phyloP scores from a whole-genome alignment of 2,888 invertebrate species.

The Drosophila nigritarsus region DNA sequence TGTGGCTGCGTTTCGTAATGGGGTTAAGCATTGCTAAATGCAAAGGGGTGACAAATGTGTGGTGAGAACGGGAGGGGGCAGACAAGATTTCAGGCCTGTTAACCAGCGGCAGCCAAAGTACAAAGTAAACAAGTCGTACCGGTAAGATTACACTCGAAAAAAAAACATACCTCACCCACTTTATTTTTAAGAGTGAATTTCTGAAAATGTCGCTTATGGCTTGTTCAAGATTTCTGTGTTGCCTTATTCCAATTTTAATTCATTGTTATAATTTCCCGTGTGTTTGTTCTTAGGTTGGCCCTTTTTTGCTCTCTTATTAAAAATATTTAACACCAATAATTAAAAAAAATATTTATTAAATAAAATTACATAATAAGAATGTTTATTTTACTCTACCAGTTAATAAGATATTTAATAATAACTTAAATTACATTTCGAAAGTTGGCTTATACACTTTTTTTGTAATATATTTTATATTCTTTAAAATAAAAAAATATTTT shows the following conservation, averaged over 20 bases:
- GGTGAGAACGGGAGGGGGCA: not conserved
- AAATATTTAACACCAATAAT: too few species aligned
- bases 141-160: not conserved
- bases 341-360: not conserved
- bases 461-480: not conserved
- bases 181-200: not conserved
- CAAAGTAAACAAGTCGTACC: too few species aligned
- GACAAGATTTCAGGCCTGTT: constrained; percentile 31
- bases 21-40: constrained; percentile 19
- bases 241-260: not conserved
- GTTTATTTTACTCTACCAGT: not conserved
- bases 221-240: not conserved
- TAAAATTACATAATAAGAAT: not conserved
- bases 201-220: not conserved
- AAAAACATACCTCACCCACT: not conserved
- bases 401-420: not conserved
- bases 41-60: not conserved
- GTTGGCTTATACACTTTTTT: not conserved
- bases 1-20: constrained; percentile 11
- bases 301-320: not conserved
- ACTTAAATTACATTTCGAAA: not conserved
- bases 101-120: constrained; percentile 12
- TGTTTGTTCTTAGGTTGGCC: not conserved
- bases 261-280: not conserved
- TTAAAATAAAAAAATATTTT: not conserved